Percentiles rank a stretch among this genome's conserved stretches.
Evolutionary conservation across 2,113 vertebrate genomes (phyloP).

Genomic region (Scomber colias): DNA sequence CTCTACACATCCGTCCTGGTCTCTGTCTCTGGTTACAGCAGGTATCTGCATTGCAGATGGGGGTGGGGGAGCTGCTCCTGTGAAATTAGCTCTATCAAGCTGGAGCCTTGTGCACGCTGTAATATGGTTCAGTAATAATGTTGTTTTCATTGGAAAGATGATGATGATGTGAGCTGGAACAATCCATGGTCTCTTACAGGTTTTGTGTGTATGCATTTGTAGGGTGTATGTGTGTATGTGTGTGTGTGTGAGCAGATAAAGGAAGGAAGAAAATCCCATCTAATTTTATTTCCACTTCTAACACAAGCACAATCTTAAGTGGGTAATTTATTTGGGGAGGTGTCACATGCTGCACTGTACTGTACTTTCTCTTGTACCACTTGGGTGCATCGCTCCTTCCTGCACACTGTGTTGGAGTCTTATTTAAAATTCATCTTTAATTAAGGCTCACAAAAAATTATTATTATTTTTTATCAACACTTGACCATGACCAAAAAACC

Average conservation of each 20-base stretch:
- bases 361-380: neutral
- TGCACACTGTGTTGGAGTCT: neutral
- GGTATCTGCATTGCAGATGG: constrained; percentile 77
- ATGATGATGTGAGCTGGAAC: constrained; percentile 5
- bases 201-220: neutral
- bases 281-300: constrained; percentile 38
- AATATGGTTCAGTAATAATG: constrained; percentile 4
- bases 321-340: constrained; percentile 35
- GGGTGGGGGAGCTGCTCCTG: constrained; percentile 43
- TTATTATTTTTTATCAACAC: neutral
- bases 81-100: constrained; percentile 32
- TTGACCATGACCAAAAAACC: neutral
- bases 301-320: constrained; percentile 34
- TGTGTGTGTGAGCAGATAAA: constrained; percentile 10
- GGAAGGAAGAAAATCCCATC: neutral
- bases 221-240: constrained; percentile 1
- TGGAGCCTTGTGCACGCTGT: constrained; percentile 1
- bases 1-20: constrained; percentile 24
- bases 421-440: neutral
- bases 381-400: neutral
- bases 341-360: constrained; percentile 24
- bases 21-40: constrained; percentile 73
- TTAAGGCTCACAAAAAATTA: neutral
- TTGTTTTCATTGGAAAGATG: constrained; percentile 23
- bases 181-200: neutral